phyloP scores from a whole-genome alignment of 2,113 vertebrate species.

The Hemichromis elongatus region DNA sequence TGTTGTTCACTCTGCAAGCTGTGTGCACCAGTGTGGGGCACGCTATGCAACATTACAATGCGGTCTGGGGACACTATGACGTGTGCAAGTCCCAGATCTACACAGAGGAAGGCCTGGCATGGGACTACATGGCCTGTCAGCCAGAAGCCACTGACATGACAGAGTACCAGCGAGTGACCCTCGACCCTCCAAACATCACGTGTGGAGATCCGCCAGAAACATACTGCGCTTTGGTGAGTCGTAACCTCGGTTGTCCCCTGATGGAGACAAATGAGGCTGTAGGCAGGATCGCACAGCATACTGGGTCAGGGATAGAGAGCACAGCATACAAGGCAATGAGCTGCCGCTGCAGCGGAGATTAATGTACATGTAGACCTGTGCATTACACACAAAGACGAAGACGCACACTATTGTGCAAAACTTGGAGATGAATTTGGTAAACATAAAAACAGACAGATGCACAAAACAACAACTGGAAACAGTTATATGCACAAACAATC shows the following conservation, averaged over 20 bases:
- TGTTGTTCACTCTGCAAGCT: conserved; percentile 85
- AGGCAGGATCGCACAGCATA: conserved; percentile 51
- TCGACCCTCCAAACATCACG: conserved; percentile 95
- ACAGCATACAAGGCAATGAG: conserved; percentile 14
- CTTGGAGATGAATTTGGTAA: not conserved
- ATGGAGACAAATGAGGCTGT: conserved; percentile 68
- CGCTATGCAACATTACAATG: conserved; percentile 90
- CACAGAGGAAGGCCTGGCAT: conserved; percentile 92
- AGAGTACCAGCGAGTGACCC: conserved; percentile 89
- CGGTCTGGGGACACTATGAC: conserved; percentile 96
- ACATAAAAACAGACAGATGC: not conserved
- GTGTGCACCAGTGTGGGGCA: conserved; percentile 83
- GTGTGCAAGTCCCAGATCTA: conserved; percentile 97
- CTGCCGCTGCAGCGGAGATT: conserved; percentile 39
- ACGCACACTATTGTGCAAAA: not conserved
- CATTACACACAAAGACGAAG: not conserved
- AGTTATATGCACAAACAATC: not conserved
- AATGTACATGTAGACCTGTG: conserved; percentile 18
- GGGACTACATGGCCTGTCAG: conserved; percentile 99
- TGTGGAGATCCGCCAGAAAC: conserved; percentile 97
- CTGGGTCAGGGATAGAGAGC: conserved; percentile 62
- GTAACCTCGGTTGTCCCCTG: conserved; percentile 53
- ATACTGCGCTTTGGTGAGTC: conserved; percentile 97
- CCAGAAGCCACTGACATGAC: conserved; percentile 98
- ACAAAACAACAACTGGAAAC: not conserved